Evolutionary conservation across 92 coral and sea anemone genomes (phyloP).

Genomic region (Blastomussa wellsi): DNA sequence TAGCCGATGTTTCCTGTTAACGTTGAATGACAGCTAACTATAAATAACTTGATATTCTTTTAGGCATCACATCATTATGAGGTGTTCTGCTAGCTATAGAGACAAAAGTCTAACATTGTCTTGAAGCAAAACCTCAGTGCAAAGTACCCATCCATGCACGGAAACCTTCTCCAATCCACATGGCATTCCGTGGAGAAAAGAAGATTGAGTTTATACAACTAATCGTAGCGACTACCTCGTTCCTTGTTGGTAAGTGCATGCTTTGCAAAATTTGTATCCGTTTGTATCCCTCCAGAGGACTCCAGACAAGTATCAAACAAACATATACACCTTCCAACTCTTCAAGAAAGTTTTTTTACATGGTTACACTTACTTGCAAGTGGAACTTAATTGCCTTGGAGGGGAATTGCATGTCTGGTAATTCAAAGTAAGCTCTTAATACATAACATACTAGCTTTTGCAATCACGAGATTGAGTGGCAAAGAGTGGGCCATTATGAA

Average conservation of each 20-base stretch:
- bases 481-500: too few relatives aligned
- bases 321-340: neutral
- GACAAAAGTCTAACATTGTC: neutral
- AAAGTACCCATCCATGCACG: too few relatives aligned
- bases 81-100: neutral
- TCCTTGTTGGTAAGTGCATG: neutral
- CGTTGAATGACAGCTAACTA: neutral
- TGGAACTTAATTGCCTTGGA: too few relatives aligned
- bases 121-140: neutral
- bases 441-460: too few relatives aligned
- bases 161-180: neutral
- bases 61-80: neutral
- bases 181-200: neutral
- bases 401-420: too few relatives aligned
- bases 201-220: neutral
- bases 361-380: neutral
- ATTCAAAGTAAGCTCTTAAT: too few relatives aligned
- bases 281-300: too few relatives aligned
- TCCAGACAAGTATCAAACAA: too few relatives aligned
- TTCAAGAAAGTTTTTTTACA: neutral
- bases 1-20: neutral
- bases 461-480: too few relatives aligned
- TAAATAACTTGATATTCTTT: neutral
- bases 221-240: neutral
- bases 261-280: neutral